Base-by-base conservation (phyloP, 2,797 vertebrate genomes). In the Sardinella longiceps region DNA sequence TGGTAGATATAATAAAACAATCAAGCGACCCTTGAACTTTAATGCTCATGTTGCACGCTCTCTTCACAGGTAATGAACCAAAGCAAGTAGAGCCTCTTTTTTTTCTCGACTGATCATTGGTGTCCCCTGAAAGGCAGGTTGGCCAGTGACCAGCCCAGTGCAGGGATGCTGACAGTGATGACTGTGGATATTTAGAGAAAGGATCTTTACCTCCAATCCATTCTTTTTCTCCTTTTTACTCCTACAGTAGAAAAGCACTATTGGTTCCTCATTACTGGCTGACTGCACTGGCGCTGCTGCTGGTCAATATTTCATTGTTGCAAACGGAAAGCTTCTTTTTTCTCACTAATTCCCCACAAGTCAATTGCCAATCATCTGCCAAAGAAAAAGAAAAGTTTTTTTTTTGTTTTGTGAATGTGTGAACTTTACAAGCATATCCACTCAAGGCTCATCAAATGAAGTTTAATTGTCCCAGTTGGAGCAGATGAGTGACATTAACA, bases 291-390 rank as follows among this genome's bases (percentile, higher is more conserved):
- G 18, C 20, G 37, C 70, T 39, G 37, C 14, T 43, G 37, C 14
- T 43, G 70, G 23, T 77, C 70, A 77, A 77, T 77, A 77, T 43
- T 77, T 39, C 70, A 43, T 77, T 77, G 70, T 43, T 77, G 70
- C 46, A 46, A 25, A 51, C n/a, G 50, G 50, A 81, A 50, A 81
- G 80, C 80, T 77, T 77, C 70, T 77, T 77, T 77, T 43, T 23
- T 39, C 70, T 43, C 70, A 37, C 70, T 77, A 77, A 77, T 77
- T 77, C 70, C 33, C 37, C 37, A 23, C 33, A 77, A 77, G 37
- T 77, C 70, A 77, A 77, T 77, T 77, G 70, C 33, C 70, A 77
- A 77, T 77, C 70, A 77, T 43, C 70, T 77, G 70, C 70, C 70
- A 77, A 77, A 77, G 70, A 7, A 9, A 23, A 23, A 43, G 10